A percentile compares a stretch with the other conserved stretches of the same genome.
Conservation (phyloP, 2,113 vertebrate genomes). For the Barnardius zonarius region DNA sequence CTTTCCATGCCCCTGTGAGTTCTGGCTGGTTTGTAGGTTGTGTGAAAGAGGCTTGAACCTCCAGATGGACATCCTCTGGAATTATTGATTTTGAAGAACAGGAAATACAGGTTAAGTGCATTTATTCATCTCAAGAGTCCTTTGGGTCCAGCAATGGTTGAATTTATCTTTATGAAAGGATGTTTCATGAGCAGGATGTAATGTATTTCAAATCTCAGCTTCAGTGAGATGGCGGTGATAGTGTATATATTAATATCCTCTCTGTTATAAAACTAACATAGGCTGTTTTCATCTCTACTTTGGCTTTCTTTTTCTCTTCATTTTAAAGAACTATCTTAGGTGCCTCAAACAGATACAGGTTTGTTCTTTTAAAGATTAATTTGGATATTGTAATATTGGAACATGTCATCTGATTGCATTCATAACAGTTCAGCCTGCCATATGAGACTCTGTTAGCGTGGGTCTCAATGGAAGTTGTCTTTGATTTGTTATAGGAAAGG, state of each 20-base stretch:
- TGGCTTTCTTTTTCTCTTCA: background rate
- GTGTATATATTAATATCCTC: background rate
- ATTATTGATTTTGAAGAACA: background rate
- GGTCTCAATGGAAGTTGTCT: background rate
- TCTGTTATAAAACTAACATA: background rate
- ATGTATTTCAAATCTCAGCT: background rate
- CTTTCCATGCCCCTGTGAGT: background rate
- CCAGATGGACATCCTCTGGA: background rate
- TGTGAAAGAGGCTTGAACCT: background rate
- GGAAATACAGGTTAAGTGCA: background rate
- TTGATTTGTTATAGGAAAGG: background rate
- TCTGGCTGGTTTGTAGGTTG: background rate
- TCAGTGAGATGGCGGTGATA: background rate
- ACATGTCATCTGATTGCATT: background rate
- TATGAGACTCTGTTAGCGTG: background rate
- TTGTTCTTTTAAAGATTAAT: background rate
- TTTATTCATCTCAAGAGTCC: background rate
- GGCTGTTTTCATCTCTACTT: background rate
- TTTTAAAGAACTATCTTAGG: background rate
- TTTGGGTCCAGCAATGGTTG: background rate
- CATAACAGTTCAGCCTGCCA: background rate
- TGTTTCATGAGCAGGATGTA: background rate
- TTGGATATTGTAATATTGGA: background rate
- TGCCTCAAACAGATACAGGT: background rate
- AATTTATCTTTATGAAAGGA: background rate